These are phyloP conservation scores for Bostrychus sinensis DNA, from an alignment of 2,113 vertebrate species.

Conservation along the genomic window DNA sequence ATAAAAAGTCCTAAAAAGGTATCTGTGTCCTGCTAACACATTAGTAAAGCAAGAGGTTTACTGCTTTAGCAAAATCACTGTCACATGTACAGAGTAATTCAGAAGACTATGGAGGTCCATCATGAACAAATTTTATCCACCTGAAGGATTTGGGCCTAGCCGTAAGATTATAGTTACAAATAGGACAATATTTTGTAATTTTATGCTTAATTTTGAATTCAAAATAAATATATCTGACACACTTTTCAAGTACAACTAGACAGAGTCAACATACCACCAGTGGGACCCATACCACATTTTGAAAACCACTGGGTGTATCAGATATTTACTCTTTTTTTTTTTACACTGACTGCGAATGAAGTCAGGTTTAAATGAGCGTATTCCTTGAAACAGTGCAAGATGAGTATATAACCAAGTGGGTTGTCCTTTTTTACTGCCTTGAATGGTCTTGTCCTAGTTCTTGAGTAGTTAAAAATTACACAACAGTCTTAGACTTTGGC, in stretches of 20 bases:
- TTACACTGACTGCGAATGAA: neutral
- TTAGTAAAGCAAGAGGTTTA: conserved; percentile 14
- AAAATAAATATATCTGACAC: no score
- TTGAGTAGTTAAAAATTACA: conserved; percentile 47
- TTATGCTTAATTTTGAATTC: no score
- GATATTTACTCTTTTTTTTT: neutral
- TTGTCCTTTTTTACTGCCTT: conserved; percentile 34
- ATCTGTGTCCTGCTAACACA: conserved; percentile 35
- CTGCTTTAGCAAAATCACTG: neutral
- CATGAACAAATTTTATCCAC: no score
- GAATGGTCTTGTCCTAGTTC: conserved; percentile 45
- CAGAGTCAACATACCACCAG: no score
- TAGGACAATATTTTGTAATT: no score
- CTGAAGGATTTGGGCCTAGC: no score
- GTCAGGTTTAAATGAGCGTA: neutral
- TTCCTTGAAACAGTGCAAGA: conserved; percentile 9
- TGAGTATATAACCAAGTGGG: conserved; percentile 28
- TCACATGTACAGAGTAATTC: no score
- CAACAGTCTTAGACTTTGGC: conserved; percentile 46
- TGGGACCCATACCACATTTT: no score
- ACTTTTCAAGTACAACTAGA: no score
- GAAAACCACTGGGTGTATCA: neutral
- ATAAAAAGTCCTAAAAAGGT: no score
- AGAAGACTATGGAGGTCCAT: no score
- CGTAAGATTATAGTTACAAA: no score